phyloP scores from a whole-genome alignment of 2,797 vertebrate genomes.

The Agapornis canus region DNA sequence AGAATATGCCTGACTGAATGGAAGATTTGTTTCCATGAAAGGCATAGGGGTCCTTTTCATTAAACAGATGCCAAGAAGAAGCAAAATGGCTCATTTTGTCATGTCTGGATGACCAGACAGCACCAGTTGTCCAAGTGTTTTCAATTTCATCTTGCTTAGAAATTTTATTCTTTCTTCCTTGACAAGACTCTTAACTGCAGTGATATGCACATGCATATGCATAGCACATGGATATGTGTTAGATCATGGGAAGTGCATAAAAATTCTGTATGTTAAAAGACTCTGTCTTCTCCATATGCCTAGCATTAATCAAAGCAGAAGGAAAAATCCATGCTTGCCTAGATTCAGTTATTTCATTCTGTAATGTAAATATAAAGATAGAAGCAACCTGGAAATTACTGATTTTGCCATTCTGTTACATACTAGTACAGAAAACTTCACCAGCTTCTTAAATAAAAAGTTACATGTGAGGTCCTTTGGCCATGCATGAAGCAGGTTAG shows the following conservation, averaged over 20 bases:
- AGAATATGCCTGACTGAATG: not conserved
- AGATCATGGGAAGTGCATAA: not conserved
- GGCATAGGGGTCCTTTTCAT: not conserved
- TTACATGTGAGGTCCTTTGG: not conserved
- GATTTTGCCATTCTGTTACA: not conserved
- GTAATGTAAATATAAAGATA: not conserved
- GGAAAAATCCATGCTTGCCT: not conserved
- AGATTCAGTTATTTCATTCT: not conserved
- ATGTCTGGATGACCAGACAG: not conserved
- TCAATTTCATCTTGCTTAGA: not conserved
- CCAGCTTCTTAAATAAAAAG: not conserved
- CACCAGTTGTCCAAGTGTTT: not conserved
- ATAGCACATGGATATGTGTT: not conserved
- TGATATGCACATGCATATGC: not conserved
- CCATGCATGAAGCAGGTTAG: not conserved
- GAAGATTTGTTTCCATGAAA: not conserved
- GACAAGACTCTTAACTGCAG: not conserved
- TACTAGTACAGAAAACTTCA: not conserved
- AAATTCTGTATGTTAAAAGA: not conserved
- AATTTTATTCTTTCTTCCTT: not conserved
- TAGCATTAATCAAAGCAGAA: not conserved
- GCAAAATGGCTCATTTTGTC: not conserved
- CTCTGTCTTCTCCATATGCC: fast-evolving
- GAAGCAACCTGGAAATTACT: not conserved
- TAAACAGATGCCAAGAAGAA: not conserved